Conservation (phyloP, 35 echinoderm and acorn worm genomes). For the Apostichopus japonicus region DNA sequence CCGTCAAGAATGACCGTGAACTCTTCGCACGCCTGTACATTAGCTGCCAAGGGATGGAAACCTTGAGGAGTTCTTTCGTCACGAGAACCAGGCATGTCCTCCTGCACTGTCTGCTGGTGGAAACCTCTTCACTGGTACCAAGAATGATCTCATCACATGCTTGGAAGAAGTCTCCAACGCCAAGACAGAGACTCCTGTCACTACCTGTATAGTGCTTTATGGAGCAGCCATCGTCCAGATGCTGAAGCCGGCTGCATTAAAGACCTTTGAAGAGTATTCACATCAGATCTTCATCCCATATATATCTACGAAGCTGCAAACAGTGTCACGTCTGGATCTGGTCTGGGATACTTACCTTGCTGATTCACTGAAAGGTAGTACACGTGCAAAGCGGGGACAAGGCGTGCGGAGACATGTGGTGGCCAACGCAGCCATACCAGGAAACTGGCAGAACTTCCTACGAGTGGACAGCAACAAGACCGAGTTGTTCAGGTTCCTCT, state of each 20-base stretch:
- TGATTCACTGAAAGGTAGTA: no score
- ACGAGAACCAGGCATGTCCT: conserved; percentile 39
- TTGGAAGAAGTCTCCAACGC: conserved; percentile 22
- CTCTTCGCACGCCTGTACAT: no score
- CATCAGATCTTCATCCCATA: no score
- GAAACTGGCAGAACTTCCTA: conserved; percentile 41
- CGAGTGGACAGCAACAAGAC: conserved; percentile 62
- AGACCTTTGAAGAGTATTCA: not conserved
- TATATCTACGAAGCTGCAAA: no score
- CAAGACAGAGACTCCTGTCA: not conserved
- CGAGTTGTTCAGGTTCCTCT: not conserved
- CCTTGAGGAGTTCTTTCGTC: no score
- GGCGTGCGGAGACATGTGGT: conserved; percentile 41
- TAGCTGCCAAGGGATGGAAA: no score
- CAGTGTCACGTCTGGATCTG: no score
- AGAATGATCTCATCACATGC: conserved; percentile 47
- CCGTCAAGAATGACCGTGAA: no score
- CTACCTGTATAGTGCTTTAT: conserved; percentile 26
- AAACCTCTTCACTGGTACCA: conserved; percentile 15
- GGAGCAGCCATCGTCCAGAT: conserved; percentile 25
- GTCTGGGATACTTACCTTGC: no score
- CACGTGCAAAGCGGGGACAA: conserved; percentile 60
- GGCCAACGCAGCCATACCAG: conserved; percentile 28
- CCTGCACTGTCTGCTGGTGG: conserved; percentile 44
- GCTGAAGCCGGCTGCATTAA: not conserved